Evolutionary conservation across 1,140 invertebrate genomes (phyloP).

Genomic region (Penaeus japonicus): DNA sequence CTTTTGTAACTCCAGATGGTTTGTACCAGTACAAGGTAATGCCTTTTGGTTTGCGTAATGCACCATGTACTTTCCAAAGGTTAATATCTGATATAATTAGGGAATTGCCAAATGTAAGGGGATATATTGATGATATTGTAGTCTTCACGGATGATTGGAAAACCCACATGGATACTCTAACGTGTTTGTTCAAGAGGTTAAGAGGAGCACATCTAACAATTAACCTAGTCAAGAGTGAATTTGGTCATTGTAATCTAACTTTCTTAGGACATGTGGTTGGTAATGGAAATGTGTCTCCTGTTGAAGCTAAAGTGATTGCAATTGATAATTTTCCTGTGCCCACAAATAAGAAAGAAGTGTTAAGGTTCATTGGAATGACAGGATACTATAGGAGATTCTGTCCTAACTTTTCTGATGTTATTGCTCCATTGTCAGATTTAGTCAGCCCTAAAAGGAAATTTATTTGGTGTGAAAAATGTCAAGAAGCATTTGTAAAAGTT

Average conservation of each 20-base stretch:
- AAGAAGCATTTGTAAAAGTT: neutral
- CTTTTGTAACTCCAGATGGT: constrained; percentile 10
- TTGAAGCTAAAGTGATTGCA: neutral
- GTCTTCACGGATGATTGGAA: too few relatives aligned
- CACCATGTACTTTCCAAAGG: neutral
- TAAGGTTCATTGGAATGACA: neutral
- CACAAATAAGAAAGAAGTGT: neutral
- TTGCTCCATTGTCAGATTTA: neutral
- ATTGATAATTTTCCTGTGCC: neutral
- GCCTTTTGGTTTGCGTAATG: neutral
- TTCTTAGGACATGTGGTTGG: too few relatives aligned
- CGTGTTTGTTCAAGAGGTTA: too few relatives aligned
- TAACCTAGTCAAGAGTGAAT: too few relatives aligned
- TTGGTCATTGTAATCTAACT: too few relatives aligned
- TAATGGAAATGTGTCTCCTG: neutral
- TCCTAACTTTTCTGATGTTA: neutral
- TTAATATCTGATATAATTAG: too few relatives aligned
- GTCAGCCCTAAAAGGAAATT: constrained; percentile 4
- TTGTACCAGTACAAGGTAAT: neutral
- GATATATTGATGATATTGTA: too few relatives aligned
- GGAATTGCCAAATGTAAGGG: too few relatives aligned
- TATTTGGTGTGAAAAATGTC: neutral
- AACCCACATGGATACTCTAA: too few relatives aligned
- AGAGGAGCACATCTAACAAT: too few relatives aligned
- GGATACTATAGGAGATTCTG: neutral